A percentile compares a stretch with the other conserved stretches of the same genome.
Conservation (phyloP, 2,113 vertebrate genomes). For the Cygnus atratus region DNA sequence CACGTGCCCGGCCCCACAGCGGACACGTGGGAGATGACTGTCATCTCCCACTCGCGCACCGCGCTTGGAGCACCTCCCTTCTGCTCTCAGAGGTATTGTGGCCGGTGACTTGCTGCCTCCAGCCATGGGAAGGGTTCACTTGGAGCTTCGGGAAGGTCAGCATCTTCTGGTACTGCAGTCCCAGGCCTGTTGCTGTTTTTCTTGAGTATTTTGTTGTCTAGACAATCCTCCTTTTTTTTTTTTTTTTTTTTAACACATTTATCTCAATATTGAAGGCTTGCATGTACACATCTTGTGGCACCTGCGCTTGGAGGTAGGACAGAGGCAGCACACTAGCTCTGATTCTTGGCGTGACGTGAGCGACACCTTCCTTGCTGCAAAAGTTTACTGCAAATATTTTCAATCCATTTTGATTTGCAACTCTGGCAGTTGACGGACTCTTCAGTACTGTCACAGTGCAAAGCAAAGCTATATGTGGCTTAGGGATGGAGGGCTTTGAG, state of each 20-base stretch:
- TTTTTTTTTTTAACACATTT: rapidly evolving
- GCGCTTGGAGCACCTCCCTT: neutral
- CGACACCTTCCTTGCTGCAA: neutral
- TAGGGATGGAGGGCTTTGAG: neutral
- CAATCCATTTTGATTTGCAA: neutral
- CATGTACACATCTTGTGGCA: neutral
- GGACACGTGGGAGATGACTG: neutral
- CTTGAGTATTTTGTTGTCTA: neutral
- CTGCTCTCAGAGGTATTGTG: neutral
- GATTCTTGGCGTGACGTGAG: neutral
- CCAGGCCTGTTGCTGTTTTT: neutral
- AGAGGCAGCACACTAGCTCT: neutral
- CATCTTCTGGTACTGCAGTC: neutral
- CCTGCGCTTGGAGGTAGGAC: neutral
- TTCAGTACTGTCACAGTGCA: rapidly evolving
- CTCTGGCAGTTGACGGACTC: neutral
- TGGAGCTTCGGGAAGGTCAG: neutral
- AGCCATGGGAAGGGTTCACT: neutral
- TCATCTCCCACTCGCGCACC: neutral
- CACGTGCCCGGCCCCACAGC: neutral
- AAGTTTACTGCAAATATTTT: neutral
- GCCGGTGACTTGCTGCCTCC: neutral
- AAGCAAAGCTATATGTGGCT: rapidly evolving
- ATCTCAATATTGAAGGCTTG: neutral
- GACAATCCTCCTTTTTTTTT: neutral